Evolutionary conservation across 2,113 vertebrate species (phyloP).

Genomic region (Rhineura floridana): DNA sequence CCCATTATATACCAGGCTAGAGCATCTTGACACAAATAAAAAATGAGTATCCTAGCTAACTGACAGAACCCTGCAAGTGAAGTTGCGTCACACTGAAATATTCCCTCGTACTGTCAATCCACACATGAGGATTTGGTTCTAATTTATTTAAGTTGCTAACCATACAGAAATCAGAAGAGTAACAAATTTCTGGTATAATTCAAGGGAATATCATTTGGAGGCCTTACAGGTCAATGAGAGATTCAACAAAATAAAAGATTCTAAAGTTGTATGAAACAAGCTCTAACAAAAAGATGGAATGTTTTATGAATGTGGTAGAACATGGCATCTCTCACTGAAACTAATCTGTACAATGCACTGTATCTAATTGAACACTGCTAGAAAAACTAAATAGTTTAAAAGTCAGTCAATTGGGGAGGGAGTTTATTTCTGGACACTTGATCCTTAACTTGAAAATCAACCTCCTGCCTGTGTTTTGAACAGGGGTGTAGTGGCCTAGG

Average conservation of each 20-base stretch:
- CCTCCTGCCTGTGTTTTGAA: not conserved
- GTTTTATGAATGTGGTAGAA: not conserved
- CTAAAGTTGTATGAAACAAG: not conserved
- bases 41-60: slow-evolving; percentile 10
- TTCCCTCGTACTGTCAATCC: not conserved
- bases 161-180: not conserved
- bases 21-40: slow-evolving; percentile 23
- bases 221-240: slow-evolving; percentile 27
- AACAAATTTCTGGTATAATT: slow-evolving; percentile 47
- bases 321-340: not conserved
- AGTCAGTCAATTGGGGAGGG: not conserved
- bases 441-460: not conserved
- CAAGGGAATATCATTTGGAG: slow-evolving; percentile 40
- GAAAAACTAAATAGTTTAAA: not conserved
- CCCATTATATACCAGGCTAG: not conserved
- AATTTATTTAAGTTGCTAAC: slow-evolving; percentile 4
- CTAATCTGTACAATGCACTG: not conserved
- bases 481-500: no score
- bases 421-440: not conserved
- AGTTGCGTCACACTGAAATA: slow-evolving; percentile 4
- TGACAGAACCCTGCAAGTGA: not conserved
- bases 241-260: no score
- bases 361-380: not conserved
- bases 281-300: slow-evolving; percentile 16
- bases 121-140: not conserved